These are phyloP conservation scores for Hirudinaria manillensis DNA, from an alignment of 2,888 invertebrate genomes.

Conservation along the genomic window DNA sequence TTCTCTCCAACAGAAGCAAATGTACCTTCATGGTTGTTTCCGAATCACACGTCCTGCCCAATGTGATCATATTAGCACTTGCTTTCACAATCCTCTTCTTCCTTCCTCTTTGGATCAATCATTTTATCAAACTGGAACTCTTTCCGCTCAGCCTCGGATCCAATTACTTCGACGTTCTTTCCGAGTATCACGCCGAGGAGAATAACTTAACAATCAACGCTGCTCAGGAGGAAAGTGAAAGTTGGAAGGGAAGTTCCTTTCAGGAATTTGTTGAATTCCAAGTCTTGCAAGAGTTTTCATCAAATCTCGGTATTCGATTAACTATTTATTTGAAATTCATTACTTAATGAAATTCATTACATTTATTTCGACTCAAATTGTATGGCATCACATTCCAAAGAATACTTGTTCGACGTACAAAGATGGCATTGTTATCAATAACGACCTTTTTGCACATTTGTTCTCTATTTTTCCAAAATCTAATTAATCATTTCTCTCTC, in stretches of 20 bases:
- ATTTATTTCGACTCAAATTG: no score
- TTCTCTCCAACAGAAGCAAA: not conserved
- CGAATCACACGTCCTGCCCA: slow-evolving; percentile 9
- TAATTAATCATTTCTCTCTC: no score
- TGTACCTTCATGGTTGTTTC: slow-evolving; percentile 3
- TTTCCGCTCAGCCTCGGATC: not conserved
- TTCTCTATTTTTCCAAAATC: no score
- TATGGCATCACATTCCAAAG: no score
- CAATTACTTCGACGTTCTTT: not conserved
- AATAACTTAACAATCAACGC: not conserved
- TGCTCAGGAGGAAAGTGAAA: not conserved
- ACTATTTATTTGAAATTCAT: no score
- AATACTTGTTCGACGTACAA: no score
- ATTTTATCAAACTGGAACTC: not conserved
- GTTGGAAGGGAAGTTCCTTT: not conserved
- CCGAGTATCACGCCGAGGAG: not conserved
- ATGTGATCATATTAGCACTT: slow-evolving; percentile 1
- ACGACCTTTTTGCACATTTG: no score
- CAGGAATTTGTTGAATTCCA: no score
- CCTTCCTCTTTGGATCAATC: slow-evolving; percentile 20
- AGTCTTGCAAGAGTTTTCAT: no score
- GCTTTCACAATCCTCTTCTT: slow-evolving; percentile 12
- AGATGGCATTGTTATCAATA: no score
- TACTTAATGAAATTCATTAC: no score
- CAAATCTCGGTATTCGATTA: no score